Base-by-base conservation (phyloP, 92 coral and sea anemone genomes). In the Pocillopora meandrina region DNA sequence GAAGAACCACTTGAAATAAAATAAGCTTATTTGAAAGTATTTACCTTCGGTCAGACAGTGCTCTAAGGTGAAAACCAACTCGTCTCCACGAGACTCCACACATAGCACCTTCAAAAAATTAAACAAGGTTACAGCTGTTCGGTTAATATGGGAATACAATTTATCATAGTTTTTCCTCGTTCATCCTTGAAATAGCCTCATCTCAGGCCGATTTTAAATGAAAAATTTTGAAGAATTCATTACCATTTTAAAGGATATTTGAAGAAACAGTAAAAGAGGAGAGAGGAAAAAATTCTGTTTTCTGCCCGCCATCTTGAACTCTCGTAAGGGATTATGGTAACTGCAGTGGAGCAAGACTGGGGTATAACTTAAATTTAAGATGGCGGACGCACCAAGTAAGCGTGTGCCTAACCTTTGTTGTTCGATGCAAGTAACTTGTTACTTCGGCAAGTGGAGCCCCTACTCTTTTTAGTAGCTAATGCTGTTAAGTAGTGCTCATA, bases 21-120 rank as follows among this genome's bases (percentile, higher is more conserved):
- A 23, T 23, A 23, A 23, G 0, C 26, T 23, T 23, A 23, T 23
- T 23, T 23, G 31, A 1, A 42, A 7, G 52, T 42, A 42, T 7
- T 61, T 57, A 74, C 86, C 86, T 63, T 73, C 80, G 49, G 72
- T 83, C 18, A 83, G 12, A 31, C 86, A 73, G 66, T 91, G 94
- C 55, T 91, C 91, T 1, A 91, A 70, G 21, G 88, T 81, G 33
- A 85, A 77, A 35, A 91, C 84, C 55, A 91, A 49, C 34, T 91
- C 94, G n/a, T 91, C 94, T 34, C 90, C 89, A 69, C 91, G 89
- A 67, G 87, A 86, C 8, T 83, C 86, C 62, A 74, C 10, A 11
- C 86, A 9, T 0, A 19, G 57, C 21, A 83, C 86, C 86, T 80
- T 47, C 55, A n/a, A 12, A 26, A 31, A 2, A 20, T 1, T 59